Percentiles rank a stretch among this genome's conserved stretches.
These are phyloP conservation scores for Chloroceryle aenea DNA, from an alignment of 2,113 vertebrate genomes.

Conservation along the genomic window DNA sequence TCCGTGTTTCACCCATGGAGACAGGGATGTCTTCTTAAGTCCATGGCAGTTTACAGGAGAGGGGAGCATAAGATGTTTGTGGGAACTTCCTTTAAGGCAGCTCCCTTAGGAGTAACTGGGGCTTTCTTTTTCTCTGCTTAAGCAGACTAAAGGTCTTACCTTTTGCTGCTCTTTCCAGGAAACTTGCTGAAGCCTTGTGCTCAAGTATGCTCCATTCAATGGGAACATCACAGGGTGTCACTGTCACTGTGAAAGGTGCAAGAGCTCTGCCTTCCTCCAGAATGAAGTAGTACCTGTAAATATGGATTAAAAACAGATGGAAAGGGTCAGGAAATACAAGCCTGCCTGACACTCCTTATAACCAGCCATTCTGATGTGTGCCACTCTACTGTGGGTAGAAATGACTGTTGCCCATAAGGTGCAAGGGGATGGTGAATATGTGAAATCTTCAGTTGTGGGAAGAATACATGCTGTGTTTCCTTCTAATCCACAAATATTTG, in stretches of 20 bases:
- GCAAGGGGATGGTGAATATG: too few species aligned
- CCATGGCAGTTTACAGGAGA: not conserved
- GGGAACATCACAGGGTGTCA: slow-evolving; percentile 85
- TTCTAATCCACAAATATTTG: not conserved
- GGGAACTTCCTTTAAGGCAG: not conserved
- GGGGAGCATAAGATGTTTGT: not conserved
- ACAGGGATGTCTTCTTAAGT: not conserved
- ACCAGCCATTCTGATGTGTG: not conserved
- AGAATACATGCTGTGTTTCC: not conserved
- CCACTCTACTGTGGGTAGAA: not conserved
- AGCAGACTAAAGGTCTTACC: slow-evolving; percentile 12
- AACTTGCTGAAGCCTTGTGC: slow-evolving; percentile 37
- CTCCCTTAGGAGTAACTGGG: accelerated
- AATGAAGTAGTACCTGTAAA: slow-evolving; percentile 83
- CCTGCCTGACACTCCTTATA: not conserved
- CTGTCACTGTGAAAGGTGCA: slow-evolving; percentile 78
- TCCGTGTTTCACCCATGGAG: not conserved
- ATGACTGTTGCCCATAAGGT: not conserved
- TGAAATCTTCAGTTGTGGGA: not conserved
- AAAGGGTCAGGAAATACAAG: not conserved
- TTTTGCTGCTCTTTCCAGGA: slow-evolving; percentile 5
- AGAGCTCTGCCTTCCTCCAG: slow-evolving; percentile 76
- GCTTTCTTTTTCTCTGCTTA: not conserved
- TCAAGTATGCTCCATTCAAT: slow-evolving; percentile 82
- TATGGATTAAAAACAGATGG: not conserved